Evolutionary conservation across 1,140 invertebrate genomes (phyloP), one percentile per base, ranked within the genome.

Genomic region (Delia radicum): DNA sequence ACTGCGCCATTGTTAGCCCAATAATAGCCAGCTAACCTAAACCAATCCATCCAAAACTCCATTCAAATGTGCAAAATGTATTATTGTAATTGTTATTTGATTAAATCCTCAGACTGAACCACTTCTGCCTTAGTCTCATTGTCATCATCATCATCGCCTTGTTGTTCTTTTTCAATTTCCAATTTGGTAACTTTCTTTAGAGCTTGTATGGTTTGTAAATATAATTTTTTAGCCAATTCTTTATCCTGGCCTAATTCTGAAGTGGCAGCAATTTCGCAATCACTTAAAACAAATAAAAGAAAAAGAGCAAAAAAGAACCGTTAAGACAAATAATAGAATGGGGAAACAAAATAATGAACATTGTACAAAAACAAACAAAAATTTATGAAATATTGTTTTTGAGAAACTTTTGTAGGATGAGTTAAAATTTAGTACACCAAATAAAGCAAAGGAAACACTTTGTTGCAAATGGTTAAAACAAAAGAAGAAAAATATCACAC

Each of bases 211-310:
- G 82, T 86, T 77, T 86, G 81, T 78, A 80, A 80, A 86, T 90
- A 92, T 21, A 93, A 81, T 82, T 88, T 85, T 77, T 89, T 87
- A 67, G 90, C 89, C 55, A 89, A 75, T 72, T 87, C 78, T 76
- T 85, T 85, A 81, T 91, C 87, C 73, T 88, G 86, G 5, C 88
- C 89, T 74, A 85, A 77, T 42, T 85, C 80, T 46, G 87, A 86
- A 21, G 89, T 87, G 78, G 85, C 80, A 63, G 82, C 87, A 61
- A 87, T 82, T 80, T 88, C 85, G 81, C 90, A 92, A 81, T 93
- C 89, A 79, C 89, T 90, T 24, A 42, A 74, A 37, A 7, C n/a
- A 24, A 55, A n/a, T n/a, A n/a, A 82, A 81, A 73, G 78, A 26
- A 76, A 73, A 31, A 67, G 13, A 69, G 27, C 18, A 74, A 4